A percentile compares a stretch with the other conserved stretches of the same genome.
Conservation (phyloP, 2,797 vertebrate species). For the Hydrolagus colliei region DNA sequence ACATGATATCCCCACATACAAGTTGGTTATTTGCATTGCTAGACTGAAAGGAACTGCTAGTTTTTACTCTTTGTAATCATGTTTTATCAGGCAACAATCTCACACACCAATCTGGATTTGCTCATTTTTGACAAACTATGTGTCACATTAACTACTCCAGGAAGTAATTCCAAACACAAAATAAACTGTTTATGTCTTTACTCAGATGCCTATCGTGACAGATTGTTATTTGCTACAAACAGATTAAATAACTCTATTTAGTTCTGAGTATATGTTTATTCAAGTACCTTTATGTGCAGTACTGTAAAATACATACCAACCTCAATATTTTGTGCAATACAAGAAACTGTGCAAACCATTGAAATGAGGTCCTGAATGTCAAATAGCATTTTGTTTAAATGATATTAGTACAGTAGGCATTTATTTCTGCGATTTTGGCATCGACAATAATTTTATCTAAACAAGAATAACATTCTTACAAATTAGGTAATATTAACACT, state of each 20-base stretch:
- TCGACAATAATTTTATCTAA: too few species aligned
- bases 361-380: conserved; percentile 2
- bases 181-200: conserved; percentile 93
- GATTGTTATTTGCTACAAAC: conserved; percentile 71
- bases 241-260: conserved; percentile 72
- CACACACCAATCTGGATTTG: conserved; percentile 87
- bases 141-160: conserved; percentile 88
- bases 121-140: conserved; percentile 87
- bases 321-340: background rate
- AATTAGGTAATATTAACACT: too few species aligned
- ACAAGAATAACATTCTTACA: too few species aligned
- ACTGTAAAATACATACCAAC: conserved; percentile 18
- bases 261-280: conserved; percentile 66
- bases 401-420: background rate
- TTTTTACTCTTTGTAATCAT: conserved; percentile 15
- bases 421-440: background rate
- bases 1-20: background rate
- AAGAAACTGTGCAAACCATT: background rate
- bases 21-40: background rate
- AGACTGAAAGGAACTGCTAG: background rate
- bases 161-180: conserved; percentile 96
- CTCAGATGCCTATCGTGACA: conserved; percentile 80
- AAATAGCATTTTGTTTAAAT: conserved; percentile 1
- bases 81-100: conserved; percentile 93
- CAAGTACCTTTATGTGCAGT: conserved; percentile 52